Evolutionary conservation across 1,140 invertebrate genomes (phyloP), one percentile per base, ranked within the genome.

Genomic region (Penaeus vannamei): DNA sequence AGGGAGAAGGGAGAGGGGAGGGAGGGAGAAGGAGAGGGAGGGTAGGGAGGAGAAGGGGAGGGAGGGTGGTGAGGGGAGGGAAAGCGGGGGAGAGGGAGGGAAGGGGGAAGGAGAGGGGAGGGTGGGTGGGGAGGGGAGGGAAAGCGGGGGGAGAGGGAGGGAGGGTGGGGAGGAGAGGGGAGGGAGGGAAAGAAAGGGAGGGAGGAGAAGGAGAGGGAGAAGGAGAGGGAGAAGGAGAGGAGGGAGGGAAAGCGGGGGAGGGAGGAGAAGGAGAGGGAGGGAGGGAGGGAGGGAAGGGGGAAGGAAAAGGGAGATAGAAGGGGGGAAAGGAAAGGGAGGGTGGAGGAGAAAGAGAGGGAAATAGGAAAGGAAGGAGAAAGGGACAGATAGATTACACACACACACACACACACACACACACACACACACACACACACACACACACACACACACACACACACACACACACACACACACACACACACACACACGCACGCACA

Each of bases 21-120:
- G 26, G 59, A 61, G n/a, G 62, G 59, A 62, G 26, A 32, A n/a
- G n/a, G 83, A n/a, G 12, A 26, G 83, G 12, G 62, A 23, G 59
- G n/a, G 32, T 23, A 32, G 29, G 61, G 32, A 26, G 42, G 61
- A 20, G 26, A 36, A 19, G n/a, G 60, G 32, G 32, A 22, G 60
- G 20, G 19, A 64, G 26, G 19, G 32, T 32, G 4, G 10, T 17
- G 20, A 20, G 20, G 66, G 20, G 66, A 69, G 23, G 20, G 66
- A 69, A 22, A 69, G 66, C 2, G 66, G n/a, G 66, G n/a, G 66
- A 69, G 66, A 26, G 46, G 61, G 81, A 29, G 60, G 23, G 23
- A 23, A 29, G 61, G 81, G 29, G 53, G 22, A 20, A 61, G 60
- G 77, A 69, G 69, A 69, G 77, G 84, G 61, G 84, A 85, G 84